Conservation (phyloP, 2,888 invertebrate species). For the Agrochola lychnidis region DNA sequence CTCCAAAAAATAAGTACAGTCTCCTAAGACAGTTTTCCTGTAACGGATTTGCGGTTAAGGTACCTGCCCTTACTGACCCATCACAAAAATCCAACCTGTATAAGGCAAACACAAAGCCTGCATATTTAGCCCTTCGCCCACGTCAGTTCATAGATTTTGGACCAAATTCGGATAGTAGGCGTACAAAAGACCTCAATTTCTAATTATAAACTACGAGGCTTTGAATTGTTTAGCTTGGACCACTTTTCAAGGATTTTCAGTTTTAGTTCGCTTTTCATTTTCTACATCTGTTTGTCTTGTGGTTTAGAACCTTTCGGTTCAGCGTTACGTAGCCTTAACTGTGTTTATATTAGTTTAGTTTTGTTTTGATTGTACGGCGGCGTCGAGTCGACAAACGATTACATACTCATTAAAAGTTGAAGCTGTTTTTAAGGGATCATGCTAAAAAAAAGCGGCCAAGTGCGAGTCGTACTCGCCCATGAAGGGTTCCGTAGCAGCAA, state of each 20-base stretch:
- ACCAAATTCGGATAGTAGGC: neutral
- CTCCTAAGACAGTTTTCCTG: too few relatives aligned
- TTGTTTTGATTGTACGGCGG: neutral
- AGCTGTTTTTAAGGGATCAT: neutral
- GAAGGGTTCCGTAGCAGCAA: too few relatives aligned
- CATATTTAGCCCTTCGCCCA: neutral
- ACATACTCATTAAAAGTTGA: neutral
- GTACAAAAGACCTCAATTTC: constrained; percentile 23
- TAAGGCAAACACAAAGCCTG: neutral
- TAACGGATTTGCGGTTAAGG: too few relatives aligned
- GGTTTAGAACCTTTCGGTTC: constrained; percentile 28
- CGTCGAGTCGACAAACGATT: neutral
- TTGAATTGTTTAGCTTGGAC: constrained; percentile 8
- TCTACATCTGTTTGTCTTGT: constrained; percentile 31
- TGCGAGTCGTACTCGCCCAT: too few relatives aligned
- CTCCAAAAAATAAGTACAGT: too few relatives aligned
- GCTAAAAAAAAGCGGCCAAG: too few relatives aligned
- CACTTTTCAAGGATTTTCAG: constrained; percentile 40
- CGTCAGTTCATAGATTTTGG: constrained; percentile 1
- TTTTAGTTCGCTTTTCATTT: constrained; percentile 25
- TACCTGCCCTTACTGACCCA: too few relatives aligned
- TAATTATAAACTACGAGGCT: constrained; percentile 35
- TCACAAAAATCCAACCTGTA: too few relatives aligned
- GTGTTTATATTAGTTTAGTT: constrained; percentile 47
- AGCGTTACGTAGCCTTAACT: constrained; percentile 2